Percentiles rank a stretch among this genome's conserved stretches.
phyloP scores from a whole-genome alignment of 2,113 vertebrate genomes.

The Neogobius melanostomus region DNA sequence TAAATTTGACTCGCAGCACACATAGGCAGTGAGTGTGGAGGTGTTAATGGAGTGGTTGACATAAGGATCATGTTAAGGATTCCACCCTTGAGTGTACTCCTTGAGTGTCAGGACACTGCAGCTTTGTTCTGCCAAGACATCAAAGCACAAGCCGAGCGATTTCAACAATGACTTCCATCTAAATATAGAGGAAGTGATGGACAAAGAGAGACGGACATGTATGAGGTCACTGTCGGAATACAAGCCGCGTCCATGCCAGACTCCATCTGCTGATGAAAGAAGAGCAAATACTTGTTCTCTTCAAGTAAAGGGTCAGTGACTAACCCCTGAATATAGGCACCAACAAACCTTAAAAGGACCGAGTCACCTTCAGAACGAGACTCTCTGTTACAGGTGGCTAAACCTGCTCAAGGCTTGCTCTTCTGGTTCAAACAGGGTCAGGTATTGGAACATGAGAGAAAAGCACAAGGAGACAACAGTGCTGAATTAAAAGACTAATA shows the following conservation, averaged over 20 bases:
- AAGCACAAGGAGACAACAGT: conserved; percentile 53
- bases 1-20: conserved; percentile 44
- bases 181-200: conserved; percentile 78
- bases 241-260: conserved; percentile 46
- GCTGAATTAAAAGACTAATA: neutral
- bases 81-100: conserved; percentile 69
- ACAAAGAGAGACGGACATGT: conserved; percentile 63
- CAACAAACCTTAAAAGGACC: conserved; percentile 35
- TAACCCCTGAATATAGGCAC: conserved; percentile 39
- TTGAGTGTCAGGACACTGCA: conserved; percentile 68
- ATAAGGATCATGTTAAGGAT: conserved; percentile 70
- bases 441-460: conserved; percentile 47
- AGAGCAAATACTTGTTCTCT: conserved; percentile 58
- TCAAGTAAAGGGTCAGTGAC: conserved; percentile 49
- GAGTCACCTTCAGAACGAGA: conserved; percentile 48
- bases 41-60: conserved; percentile 75
- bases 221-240: conserved; percentile 73
- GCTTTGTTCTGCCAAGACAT: conserved; percentile 76
- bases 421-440: conserved; percentile 27
- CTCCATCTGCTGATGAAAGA: conserved; percentile 71
- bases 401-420: conserved; percentile 41
- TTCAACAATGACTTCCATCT: conserved; percentile 71
- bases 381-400: conserved; percentile 7
- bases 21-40: conserved; percentile 42
- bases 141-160: conserved; percentile 71